Conservation (phyloP, 1,140 invertebrate genomes). For the Mactra quadrangularis region DNA sequence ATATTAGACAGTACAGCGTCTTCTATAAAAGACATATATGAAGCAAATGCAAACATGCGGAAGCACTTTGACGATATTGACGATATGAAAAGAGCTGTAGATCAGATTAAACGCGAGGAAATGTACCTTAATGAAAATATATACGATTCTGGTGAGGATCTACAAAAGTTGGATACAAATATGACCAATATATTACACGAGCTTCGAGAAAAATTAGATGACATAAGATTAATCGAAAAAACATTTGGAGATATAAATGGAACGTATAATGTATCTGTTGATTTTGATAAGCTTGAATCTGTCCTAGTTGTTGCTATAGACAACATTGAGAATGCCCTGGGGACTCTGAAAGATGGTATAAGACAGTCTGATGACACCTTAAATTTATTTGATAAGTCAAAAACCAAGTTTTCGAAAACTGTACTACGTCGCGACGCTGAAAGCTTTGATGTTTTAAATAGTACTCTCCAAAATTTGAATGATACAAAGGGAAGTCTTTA, state of each 20-base stretch:
- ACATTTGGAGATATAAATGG: slow-evolving; percentile 39
- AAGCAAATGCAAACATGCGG: background rate
- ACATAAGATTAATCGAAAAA: background rate
- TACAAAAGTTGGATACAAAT: background rate
- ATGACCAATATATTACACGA: background rate
- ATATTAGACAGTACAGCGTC: background rate
- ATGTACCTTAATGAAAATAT: background rate
- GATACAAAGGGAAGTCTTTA: background rate
- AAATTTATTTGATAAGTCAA: background rate
- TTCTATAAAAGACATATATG: background rate
- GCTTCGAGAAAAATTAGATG: slow-evolving; percentile 2
- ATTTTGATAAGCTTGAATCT: slow-evolving; percentile 27
- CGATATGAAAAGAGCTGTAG: slow-evolving; percentile 2
- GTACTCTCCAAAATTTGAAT: slow-evolving; percentile 7
- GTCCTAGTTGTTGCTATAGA: background rate
- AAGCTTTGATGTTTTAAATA: background rate
- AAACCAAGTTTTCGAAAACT: slow-evolving; percentile 12
- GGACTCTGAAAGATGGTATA: background rate
- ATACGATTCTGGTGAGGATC: background rate
- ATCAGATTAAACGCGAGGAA: slow-evolving; percentile 21
- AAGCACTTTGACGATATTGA: background rate
- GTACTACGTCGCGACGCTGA: background rate
- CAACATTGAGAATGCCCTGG: background rate
- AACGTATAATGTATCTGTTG: background rate
- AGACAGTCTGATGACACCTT: background rate